Evolutionary conservation across 2,113 vertebrate genomes (phyloP).

Genomic region (Lepidiolamprologus cunningtoni): DNA sequence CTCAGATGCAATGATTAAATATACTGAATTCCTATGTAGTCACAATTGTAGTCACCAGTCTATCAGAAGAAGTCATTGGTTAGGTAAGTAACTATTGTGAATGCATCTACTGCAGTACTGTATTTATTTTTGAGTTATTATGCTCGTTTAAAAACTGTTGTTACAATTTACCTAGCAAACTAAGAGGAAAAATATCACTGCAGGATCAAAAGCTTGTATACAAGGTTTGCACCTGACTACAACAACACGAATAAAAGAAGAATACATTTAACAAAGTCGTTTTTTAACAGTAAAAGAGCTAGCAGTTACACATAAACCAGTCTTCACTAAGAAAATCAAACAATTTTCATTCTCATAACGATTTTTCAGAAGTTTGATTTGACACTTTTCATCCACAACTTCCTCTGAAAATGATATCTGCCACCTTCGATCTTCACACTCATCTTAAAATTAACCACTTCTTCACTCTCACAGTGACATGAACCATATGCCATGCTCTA

Average conservation of each 20-base stretch:
- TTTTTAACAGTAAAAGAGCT: not conserved
- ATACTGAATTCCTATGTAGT: not conserved
- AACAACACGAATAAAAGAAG: not conserved
- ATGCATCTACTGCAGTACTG: not conserved
- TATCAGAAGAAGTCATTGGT: not conserved
- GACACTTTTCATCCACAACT: not conserved
- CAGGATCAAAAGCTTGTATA: not conserved
- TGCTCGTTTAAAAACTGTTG: not conserved
- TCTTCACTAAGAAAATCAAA: not conserved
- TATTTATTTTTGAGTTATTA: not conserved
- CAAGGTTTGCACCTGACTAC: not conserved
- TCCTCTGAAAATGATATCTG: not conserved
- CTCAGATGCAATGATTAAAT: not conserved
- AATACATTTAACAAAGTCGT: not conserved
- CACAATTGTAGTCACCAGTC: not conserved
- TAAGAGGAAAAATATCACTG: not conserved
- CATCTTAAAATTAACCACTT: not conserved
- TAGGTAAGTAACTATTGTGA: not conserved
- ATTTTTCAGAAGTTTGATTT: not conserved
- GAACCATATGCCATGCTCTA: not conserved
- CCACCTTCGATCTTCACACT: accelerated
- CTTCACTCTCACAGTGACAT: not conserved
- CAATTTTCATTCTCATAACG: not conserved
- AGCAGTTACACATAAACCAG: not conserved
- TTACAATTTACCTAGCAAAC: not conserved